A percentile compares a stretch with the other conserved stretches of the same genome.
Evolutionary conservation across 35 echinoderm and acorn worm genomes (phyloP).

Genomic region (Heliocidaris tuberculata): DNA sequence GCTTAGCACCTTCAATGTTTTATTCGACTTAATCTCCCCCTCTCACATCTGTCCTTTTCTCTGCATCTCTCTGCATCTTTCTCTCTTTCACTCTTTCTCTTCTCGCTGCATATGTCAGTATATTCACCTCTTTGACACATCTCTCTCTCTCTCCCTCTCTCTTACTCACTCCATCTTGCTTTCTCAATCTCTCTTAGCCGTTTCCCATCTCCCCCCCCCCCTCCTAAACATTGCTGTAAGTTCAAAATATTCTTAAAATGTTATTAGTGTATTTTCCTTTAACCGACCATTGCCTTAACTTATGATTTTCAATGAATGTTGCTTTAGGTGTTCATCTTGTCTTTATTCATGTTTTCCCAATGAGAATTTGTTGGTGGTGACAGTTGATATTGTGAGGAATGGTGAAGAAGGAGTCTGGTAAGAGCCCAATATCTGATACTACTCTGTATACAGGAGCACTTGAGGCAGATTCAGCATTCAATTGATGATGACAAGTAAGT

Average conservation of each 20-base stretch:
- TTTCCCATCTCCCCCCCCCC: not conserved
- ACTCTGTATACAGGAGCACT: not conserved
- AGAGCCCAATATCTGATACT: not conserved
- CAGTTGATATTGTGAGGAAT: too few species aligned
- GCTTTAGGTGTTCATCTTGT: too few species aligned
- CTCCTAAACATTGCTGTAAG: not conserved
- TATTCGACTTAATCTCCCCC: not conserved
- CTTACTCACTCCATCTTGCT: not conserved
- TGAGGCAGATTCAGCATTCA: not conserved
- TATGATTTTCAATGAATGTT: too few species aligned
- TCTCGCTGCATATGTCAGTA: too few species aligned
- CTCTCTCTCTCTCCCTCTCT: not conserved
- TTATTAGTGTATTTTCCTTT: too few species aligned
- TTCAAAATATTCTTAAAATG: too few species aligned
- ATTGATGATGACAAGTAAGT: not conserved
- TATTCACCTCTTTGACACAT: not conserved
- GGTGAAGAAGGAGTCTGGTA: too few species aligned
- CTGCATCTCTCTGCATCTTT: not conserved
- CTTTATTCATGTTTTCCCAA: too few species aligned
- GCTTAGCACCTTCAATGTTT: not conserved
- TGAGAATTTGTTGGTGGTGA: too few species aligned
- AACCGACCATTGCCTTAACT: too few species aligned
- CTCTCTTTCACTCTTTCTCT: not conserved
- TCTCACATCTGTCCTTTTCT: not conserved
- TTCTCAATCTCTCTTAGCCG: not conserved